A percentile compares a stretch with the other conserved stretches of the same genome.
phyloP scores from a whole-genome alignment of 2,113 vertebrate genomes.

The Upupa epops region DNA sequence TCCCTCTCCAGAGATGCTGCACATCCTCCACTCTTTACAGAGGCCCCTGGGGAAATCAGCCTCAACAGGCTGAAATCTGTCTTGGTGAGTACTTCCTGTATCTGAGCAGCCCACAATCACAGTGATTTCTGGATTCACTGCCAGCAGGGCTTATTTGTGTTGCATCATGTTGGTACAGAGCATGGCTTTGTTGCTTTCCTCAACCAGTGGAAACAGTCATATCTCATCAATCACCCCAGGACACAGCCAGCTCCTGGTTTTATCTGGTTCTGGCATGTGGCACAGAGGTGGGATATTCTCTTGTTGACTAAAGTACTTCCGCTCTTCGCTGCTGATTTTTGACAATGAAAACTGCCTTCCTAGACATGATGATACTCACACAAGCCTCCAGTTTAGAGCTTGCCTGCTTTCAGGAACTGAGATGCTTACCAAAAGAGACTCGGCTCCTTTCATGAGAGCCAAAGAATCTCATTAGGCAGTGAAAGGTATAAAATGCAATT shows the following conservation, averaged over 20 bases:
- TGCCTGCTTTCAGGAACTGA: not conserved
- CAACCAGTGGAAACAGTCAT: not conserved
- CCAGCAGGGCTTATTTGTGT: not conserved
- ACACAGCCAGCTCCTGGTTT: not conserved
- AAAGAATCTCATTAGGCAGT: not conserved
- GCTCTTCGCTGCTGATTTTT: not conserved
- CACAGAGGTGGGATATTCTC: not conserved
- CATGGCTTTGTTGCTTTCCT: not conserved
- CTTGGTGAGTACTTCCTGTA: not conserved
- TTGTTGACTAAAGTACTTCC: not conserved
- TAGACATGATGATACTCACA: not conserved
- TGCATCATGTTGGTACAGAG: not conserved
- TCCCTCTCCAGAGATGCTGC: not conserved
- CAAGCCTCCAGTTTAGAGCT: not conserved
- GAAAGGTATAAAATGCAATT: not conserved
- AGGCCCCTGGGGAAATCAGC: not conserved
- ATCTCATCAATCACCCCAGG: not conserved
- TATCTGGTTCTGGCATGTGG: rapidly evolving
- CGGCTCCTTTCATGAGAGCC: not conserved
- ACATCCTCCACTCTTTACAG: not conserved
- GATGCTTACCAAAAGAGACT: not conserved
- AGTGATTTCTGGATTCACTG: not conserved
- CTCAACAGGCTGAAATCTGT: not conserved
- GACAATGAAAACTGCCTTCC: not conserved
- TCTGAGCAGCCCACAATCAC: not conserved